A percentile compares a stretch with the other conserved stretches of the same genome.
Conservation (phyloP, 2,888 invertebrate species). For the Allophyes oxyacanthae region DNA sequence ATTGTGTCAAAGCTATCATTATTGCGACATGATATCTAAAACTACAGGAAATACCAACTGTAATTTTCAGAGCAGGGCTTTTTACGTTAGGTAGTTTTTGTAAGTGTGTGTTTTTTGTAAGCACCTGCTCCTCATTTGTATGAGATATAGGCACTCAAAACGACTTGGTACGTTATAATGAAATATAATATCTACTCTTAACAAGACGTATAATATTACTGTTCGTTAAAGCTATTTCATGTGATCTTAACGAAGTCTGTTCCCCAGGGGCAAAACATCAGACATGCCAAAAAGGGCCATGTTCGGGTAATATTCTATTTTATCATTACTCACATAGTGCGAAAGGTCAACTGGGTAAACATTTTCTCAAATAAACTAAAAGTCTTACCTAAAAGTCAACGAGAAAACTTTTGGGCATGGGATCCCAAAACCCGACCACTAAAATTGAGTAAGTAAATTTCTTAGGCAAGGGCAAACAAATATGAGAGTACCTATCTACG, state of each 20-base stretch:
- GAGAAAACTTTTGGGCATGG: constrained; percentile 6
- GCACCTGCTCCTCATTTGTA: too few species aligned
- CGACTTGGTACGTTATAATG: not conserved
- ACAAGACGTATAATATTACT: constrained; percentile 2
- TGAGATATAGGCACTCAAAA: too few species aligned
- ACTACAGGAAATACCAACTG: too few species aligned
- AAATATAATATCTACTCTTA: not conserved
- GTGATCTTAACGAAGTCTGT: constrained; percentile 58
- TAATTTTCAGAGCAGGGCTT: too few species aligned
- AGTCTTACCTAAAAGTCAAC: constrained; percentile 13
- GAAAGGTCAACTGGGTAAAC: constrained; percentile 42
- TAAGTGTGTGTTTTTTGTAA: too few species aligned
- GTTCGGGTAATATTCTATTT: constrained; percentile 27
- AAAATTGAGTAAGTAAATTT: not conserved
- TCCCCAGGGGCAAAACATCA: constrained; percentile 57
- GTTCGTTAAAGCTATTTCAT: constrained; percentile 50
- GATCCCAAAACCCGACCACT: constrained; percentile 3
- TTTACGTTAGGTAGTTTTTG: too few species aligned
- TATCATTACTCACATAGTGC: constrained; percentile 25
- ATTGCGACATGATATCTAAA: too few species aligned
- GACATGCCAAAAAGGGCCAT: constrained; percentile 43
- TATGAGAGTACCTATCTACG: too few species aligned
- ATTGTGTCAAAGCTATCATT: too few species aligned
- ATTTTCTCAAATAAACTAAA: constrained; percentile 16
- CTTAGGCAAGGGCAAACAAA: not conserved